phyloP scores from a whole-genome alignment of 2,797 vertebrate genomes.

The Enoplosus armatus region DNA sequence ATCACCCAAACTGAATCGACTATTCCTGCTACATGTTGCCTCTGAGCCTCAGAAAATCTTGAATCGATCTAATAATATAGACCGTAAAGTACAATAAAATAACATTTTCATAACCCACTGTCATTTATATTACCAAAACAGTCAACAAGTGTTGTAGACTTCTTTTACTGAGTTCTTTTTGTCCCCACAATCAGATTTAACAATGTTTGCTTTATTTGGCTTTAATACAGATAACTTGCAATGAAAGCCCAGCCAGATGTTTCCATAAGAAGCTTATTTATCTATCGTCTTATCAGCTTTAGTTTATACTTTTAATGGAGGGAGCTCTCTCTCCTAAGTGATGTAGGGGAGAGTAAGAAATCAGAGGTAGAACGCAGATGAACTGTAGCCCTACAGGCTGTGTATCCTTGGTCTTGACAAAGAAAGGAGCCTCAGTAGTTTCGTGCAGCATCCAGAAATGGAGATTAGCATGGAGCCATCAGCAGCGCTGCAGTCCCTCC shows the following conservation, averaged over 20 bases:
- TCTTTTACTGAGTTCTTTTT: conserved; percentile 12
- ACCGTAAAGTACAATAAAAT: not conserved
- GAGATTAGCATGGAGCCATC: conserved; percentile 84
- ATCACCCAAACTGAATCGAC: not conserved
- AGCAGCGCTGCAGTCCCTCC: conserved; percentile 82
- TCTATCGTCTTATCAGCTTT: conserved; percentile 23
- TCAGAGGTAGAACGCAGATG: conserved; percentile 34
- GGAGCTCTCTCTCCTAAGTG: conserved; percentile 4
- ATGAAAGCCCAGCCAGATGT: conserved; percentile 33
- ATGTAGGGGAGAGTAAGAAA: conserved; percentile 24
- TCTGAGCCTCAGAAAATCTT: not conserved
- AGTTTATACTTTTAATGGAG: conserved; percentile 27
- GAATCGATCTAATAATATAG: not conserved
- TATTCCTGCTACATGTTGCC: conserved; percentile 5
- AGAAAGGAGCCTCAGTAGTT: conserved; percentile 64
- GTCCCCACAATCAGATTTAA: not conserved
- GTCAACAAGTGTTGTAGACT: conserved; percentile 36
- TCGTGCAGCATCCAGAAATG: conserved; percentile 76
- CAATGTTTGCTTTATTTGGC: not conserved
- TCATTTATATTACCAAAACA: conserved; percentile 2
- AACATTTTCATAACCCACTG: not conserved
- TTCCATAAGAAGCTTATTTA: conserved; percentile 22
- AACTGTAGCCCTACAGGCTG: conserved; percentile 48
- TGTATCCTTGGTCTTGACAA: conserved; percentile 67
- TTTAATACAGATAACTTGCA: conserved; percentile 5